Base-by-base conservation (phyloP, 2,113 vertebrate genomes). In the Platysteira castanea region DNA sequence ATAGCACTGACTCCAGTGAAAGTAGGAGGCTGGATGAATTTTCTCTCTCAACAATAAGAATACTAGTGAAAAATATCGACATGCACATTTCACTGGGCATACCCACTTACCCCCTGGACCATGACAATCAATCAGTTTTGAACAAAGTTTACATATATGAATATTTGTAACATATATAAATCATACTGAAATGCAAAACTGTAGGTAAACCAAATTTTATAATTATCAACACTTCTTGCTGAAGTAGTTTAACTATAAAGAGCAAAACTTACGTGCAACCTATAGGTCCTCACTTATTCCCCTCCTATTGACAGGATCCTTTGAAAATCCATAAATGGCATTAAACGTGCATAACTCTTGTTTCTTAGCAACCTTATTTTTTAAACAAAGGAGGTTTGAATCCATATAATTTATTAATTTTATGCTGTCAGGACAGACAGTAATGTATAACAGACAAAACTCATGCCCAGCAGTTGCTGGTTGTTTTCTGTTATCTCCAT, bases 311-410 rank as follows among this genome's bases (percentile, higher is more conserved):
- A 69, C 59, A 84, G 27, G 41, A 69, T 69, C 61, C 71, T 84
- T 84, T 64, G 49, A 74, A 88, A 86, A 85, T 54, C 67, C 4
- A 1, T 85, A 91, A 95, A 81, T 60, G 46, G 52, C 56, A 68
- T 84, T 93, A 93, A 86, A 84, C 6, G 9, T 28, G 26, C 54
- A 18, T 22, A 75, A 70, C 35, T 89, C 49, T 20, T 65, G 88
- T 82, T 90, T 84, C 90, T 81, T 96, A 90, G 96, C 86, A 94
- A 95, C 85, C 15, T 89, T 90, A 71, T 75, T 90, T 93, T 95
- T 93, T 56, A 92, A 96, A 94, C 83, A 84, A 91, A 84, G 19
- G 18, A 33, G 27, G 31, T 8, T 42, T 87, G 47, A 83, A 57
- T 59, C 60, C 53, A 33, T 77, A 7, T 59, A 89, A 84, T 69